phyloP scores from a whole-genome alignment of 1,140 invertebrate genomes.

The Drosophila oshimai region DNA sequence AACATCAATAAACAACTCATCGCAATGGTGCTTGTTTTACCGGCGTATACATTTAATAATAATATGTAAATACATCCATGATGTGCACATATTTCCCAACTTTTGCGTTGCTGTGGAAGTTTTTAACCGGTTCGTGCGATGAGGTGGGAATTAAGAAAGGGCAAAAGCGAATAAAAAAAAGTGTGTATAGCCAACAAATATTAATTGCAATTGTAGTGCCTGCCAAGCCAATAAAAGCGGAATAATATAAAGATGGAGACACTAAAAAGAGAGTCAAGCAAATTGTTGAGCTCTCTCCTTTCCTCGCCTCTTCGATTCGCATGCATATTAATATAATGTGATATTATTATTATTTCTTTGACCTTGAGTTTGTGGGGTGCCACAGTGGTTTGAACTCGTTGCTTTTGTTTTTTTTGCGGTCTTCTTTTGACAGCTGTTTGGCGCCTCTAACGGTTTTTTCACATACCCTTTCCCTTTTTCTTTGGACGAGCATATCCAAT shows the following conservation, averaged over 20 bases:
- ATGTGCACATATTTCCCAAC: slow-evolving; percentile 7
- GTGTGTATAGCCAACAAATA: not conserved
- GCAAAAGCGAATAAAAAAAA: not conserved
- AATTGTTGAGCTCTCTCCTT: slow-evolving; percentile 12
- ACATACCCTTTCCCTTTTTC: slow-evolving; percentile 15
- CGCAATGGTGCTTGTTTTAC: slow-evolving; percentile 16
- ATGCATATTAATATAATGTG: slow-evolving; percentile 27
- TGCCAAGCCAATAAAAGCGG: not conserved
- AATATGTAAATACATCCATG: too few relatives aligned
- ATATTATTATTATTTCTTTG: slow-evolving; percentile 30
- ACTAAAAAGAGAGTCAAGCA: not conserved
- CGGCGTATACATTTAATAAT: slow-evolving; percentile 19
- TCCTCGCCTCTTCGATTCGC: not conserved
- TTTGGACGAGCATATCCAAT: not conserved
- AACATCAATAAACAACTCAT: slow-evolving; percentile 30
- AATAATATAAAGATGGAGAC: not conserved
- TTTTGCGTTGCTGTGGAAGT: slow-evolving; percentile 8
- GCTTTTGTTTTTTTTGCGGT: slow-evolving; percentile 5
- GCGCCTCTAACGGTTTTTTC: slow-evolving; percentile 38
- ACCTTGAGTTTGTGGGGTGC: slow-evolving; percentile 46
- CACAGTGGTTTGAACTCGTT: slow-evolving; percentile 33
- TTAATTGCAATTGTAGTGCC: slow-evolving; percentile 17
- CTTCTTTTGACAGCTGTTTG: slow-evolving; percentile 37
- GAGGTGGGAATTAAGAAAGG: not conserved
- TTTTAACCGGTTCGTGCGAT: slow-evolving; percentile 13